phyloP scores from a whole-genome alignment of 1,140 invertebrate genomes.

The Triops longicaudatus region DNA sequence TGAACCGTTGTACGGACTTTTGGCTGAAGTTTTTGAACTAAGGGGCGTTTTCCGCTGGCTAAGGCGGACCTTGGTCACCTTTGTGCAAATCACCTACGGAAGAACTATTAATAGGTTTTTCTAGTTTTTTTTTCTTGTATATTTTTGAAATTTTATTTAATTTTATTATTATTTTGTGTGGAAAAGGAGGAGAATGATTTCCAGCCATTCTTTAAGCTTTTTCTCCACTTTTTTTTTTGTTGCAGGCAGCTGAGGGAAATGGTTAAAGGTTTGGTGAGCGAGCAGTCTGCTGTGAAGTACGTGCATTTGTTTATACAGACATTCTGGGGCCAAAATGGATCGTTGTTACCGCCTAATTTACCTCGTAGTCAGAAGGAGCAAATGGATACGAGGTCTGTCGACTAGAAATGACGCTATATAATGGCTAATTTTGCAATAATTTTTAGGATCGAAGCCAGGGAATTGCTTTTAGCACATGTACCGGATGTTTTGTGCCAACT shows the following conservation, averaged over 20 bases:
- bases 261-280: slow-evolving; percentile 75
- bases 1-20: slow-evolving; percentile 72
- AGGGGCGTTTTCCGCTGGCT: slow-evolving; percentile 78
- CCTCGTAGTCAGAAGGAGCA: slow-evolving; percentile 60
- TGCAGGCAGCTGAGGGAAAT: slow-evolving; percentile 75
- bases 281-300: slow-evolving; percentile 83
- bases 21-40: slow-evolving; percentile 83
- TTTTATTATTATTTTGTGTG: background rate
- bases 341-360: slow-evolving; percentile 47
- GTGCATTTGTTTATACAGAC: slow-evolving; percentile 70
- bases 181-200: no score
- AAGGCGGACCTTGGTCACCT: slow-evolving; percentile 74
- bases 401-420: slow-evolving; percentile 33
- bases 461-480: slow-evolving; percentile 61
- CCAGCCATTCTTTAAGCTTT: background rate
- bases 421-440: slow-evolving; percentile 21
- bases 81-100: slow-evolving; percentile 86
- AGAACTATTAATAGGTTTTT: slow-evolving; percentile 69
- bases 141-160: slow-evolving; percentile 25
- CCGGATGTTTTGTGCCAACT: slow-evolving; percentile 70
- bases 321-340: slow-evolving; percentile 71
- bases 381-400: slow-evolving; percentile 42
- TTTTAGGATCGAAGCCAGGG: slow-evolving; percentile 49
- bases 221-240: slow-evolving; percentile 31
- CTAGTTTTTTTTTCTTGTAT: background rate